These are phyloP conservation scores for Sapajus apella DNA, from an alignment of 2,113 vertebrate genomes.

Conservation along the genomic window DNA sequence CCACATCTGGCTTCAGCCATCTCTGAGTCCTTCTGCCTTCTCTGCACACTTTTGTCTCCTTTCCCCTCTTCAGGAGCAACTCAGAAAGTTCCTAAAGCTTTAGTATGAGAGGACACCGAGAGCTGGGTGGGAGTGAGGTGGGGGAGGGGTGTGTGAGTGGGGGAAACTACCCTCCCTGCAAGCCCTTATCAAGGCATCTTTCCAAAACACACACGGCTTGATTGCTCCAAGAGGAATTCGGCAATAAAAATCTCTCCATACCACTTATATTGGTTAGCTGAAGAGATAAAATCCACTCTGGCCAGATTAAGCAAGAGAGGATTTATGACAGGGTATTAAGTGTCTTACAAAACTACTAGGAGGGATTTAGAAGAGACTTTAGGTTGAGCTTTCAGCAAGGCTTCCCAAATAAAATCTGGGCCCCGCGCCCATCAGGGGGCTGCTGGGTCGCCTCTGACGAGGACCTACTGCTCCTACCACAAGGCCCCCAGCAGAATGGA, in stretches of 20 bases:
- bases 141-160: background rate
- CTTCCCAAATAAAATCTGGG: background rate
- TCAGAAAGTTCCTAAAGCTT: background rate
- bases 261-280: background rate
- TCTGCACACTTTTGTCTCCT: background rate
- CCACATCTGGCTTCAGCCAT: background rate
- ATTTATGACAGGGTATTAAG: constrained; percentile 49
- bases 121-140: too few relatives aligned
- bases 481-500: background rate
- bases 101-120: background rate
- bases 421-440: background rate
- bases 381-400: constrained; percentile 22
- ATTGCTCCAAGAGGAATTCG: background rate
- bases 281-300: constrained; percentile 45
- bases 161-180: background rate
- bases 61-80: background rate
- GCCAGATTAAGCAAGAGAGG: background rate
- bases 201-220: background rate
- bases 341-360: constrained; percentile 36
- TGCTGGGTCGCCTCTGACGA: background rate
- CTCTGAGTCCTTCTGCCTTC: background rate
- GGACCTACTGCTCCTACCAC: background rate
- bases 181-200: background rate
- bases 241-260: constrained; percentile 10
- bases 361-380: constrained; percentile 56